These are phyloP conservation scores for Eristalis arbustorum DNA, from an alignment of 2,888 invertebrate genomes.

Conservation along the genomic window DNA sequence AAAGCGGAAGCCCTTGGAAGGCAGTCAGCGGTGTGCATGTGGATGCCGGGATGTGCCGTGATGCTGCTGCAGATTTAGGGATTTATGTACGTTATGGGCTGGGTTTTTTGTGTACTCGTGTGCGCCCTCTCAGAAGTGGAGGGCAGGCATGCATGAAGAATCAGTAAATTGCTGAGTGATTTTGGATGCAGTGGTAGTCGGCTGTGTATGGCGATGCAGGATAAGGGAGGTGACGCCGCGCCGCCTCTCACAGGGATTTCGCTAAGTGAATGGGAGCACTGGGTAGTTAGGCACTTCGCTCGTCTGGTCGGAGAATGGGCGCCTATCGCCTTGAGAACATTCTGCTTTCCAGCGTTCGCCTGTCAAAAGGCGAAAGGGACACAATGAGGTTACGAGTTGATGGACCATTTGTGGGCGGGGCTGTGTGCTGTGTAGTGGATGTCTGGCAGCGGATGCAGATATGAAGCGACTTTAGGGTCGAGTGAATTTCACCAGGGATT, in stretches of 20 bases:
- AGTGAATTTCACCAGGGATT: neutral
- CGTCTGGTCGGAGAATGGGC: neutral
- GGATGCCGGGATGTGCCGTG: constrained; percentile 55
- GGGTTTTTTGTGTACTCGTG: neutral
- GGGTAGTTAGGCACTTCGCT: neutral
- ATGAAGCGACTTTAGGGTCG: constrained; percentile 1
- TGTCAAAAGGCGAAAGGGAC: neutral
- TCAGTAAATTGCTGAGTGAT: constrained; percentile 67
- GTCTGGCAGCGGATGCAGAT: constrained; percentile 6
- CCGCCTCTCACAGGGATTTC: neutral
- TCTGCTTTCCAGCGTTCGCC: neutral
- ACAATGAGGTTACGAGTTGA: neutral
- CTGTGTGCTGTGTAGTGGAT: neutral
- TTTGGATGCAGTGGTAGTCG: constrained; percentile 47
- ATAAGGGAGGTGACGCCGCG: neutral
- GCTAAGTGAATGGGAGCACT: neutral
- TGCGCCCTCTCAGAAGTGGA: constrained; percentile 24
- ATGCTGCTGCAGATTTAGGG: constrained; percentile 66
- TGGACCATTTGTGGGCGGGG: neutral
- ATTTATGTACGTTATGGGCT: constrained; percentile 15
- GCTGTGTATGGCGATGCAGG: neutral
- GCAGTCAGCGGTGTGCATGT: constrained; percentile 55
- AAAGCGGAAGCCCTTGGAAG: constrained; percentile 42
- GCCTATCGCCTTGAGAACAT: neutral
- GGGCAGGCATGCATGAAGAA: constrained; percentile 66